These are phyloP conservation scores for Choloepus didactylus DNA, from an alignment of 2,797 vertebrate genomes.

Conservation along the genomic window DNA sequence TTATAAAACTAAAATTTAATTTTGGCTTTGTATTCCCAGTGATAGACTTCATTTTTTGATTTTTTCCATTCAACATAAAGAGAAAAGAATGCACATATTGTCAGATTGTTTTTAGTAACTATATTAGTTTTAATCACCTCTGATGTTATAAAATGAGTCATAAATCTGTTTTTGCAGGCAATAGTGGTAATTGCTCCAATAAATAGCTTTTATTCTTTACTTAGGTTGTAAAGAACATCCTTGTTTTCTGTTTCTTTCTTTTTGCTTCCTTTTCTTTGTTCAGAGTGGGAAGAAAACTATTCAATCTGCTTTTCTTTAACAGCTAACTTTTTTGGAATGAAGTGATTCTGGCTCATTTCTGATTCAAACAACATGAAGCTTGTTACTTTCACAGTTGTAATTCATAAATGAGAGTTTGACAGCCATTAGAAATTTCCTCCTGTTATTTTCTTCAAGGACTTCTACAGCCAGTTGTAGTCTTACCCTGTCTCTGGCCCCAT, in stretches of 20 bases:
- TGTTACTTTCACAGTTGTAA: neutral
- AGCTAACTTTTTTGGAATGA: neutral
- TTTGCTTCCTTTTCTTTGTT: conserved; percentile 14
- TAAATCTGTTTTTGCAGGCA: conserved; percentile 49
- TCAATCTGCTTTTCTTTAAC: conserved; percentile 46
- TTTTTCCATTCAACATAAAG: neutral
- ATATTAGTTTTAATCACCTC: neutral
- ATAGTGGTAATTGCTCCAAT: conserved; percentile 60
- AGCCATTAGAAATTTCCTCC: neutral
- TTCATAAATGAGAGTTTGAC: neutral
- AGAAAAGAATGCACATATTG: conserved; percentile 7
- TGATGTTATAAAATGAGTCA: conserved; percentile 49
- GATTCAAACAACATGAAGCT: neutral
- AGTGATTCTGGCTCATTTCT: conserved; percentile 46
- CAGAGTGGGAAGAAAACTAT: conserved; percentile 1
- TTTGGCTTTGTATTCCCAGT: neutral
- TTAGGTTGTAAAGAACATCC: conserved; percentile 32
- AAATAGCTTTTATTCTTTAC: conserved; percentile 59
- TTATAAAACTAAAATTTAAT: neutral
- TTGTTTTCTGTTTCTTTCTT: neutral
- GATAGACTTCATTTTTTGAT: neutral
- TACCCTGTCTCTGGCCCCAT: neutral
- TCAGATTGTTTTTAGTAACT: conserved; percentile 40
- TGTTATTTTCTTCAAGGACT: neutral
- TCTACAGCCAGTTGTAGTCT: neutral